A percentile compares a stretch with the other conserved stretches of the same genome.
Evolutionary conservation across 2,888 invertebrate genomes (phyloP).

Genomic region (Eumerus sabulonum): DNA sequence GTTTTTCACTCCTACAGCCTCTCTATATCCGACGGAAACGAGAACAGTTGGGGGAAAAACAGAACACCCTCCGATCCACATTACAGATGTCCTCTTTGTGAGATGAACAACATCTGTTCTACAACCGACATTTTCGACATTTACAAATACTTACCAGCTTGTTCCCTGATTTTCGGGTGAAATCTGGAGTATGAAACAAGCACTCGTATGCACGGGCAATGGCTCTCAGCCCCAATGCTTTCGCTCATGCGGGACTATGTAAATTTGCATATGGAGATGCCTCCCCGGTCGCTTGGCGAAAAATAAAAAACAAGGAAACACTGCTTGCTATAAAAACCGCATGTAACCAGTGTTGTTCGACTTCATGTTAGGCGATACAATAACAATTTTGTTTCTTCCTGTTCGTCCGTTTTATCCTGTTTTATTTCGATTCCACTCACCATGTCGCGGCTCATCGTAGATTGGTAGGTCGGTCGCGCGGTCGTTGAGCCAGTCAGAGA

Average conservation of each 20-base stretch:
- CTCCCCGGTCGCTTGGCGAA: not conserved
- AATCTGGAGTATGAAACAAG: not conserved
- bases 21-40: not conserved
- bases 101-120: conserved; percentile 38
- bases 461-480: not conserved
- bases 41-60: not conserved
- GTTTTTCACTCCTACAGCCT: not conserved
- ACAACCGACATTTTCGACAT: conserved; percentile 7
- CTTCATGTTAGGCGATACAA: conserved; percentile 54
- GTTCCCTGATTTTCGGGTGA: conserved; percentile 6
- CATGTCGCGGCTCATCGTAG: too few relatives aligned
- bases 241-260: conserved; percentile 34
- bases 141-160: conserved; percentile 10
- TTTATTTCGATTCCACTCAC: not conserved
- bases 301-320: too few relatives aligned
- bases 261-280: conserved; percentile 29
- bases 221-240: not conserved
- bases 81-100: conserved; percentile 9
- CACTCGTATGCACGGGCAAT: not conserved
- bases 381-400: conserved; percentile 27
- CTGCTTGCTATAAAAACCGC: conserved; percentile 55
- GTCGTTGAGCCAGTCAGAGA: not conserved
- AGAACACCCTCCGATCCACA: not conserved
- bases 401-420: conserved; percentile 5
- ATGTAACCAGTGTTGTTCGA: conserved; percentile 50